Conservation (phyloP, 2,113 vertebrate species). For the human (Homo sapiens) region GRCh38 chr4:98182001-98182500, state of each 20-base stretch:
- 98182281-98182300: too few species aligned
- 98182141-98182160: not conserved
- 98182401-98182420: not conserved
- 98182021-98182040: not conserved
- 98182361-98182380: not conserved
- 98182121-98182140: not conserved
- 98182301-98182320: not conserved
- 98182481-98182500: too few species aligned
- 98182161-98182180: not conserved
- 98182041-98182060: not conserved
- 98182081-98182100: not conserved
- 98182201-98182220: not conserved
- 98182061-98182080: not conserved
- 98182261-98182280: not conserved
- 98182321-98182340: not conserved
- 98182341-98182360: not conserved
- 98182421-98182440: not conserved
- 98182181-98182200: not conserved
- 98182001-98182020: not conserved
- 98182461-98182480: too few species aligned
- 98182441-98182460: too few species aligned
- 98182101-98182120: not conserved
- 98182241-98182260: not conserved
- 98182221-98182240: not conserved
- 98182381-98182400: not conserved